phyloP scores from a whole-genome alignment of 2,797 vertebrate genomes.

The Bovichtus diacanthus region DNA sequence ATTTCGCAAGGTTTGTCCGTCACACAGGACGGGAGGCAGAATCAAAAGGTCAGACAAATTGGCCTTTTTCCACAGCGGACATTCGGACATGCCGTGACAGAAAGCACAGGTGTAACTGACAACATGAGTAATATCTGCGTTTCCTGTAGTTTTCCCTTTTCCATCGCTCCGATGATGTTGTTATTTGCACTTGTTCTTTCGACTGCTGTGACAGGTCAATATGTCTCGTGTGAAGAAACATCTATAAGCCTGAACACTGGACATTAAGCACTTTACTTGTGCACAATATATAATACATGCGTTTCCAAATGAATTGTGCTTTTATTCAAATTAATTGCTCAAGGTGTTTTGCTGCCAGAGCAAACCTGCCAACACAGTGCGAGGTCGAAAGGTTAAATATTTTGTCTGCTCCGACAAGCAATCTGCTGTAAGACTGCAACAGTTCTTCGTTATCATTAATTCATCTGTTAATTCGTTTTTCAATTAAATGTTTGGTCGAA shows the following conservation, averaged over 20 bases:
- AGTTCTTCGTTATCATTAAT: background rate
- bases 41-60: background rate
- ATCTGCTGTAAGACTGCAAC: background rate
- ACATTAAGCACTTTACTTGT: background rate
- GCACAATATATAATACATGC: background rate
- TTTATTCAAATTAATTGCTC: background rate
- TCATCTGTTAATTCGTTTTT: constrained; percentile 5
- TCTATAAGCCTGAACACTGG: background rate
- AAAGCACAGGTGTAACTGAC: background rate
- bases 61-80: background rate
- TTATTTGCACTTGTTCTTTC: background rate
- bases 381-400: background rate
- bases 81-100: background rate
- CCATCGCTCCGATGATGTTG: background rate
- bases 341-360: background rate
- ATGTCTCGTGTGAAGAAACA: background rate
- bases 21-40: background rate
- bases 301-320: background rate
- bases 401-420: background rate
- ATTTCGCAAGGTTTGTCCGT: constrained; percentile 93
- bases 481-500: background rate
- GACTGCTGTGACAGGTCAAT: too few relatives aligned
- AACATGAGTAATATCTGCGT: background rate
- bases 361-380: background rate
- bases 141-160: background rate